Base-by-base conservation (phyloP, 2,113 vertebrate genomes). In the Parus major region DNA sequence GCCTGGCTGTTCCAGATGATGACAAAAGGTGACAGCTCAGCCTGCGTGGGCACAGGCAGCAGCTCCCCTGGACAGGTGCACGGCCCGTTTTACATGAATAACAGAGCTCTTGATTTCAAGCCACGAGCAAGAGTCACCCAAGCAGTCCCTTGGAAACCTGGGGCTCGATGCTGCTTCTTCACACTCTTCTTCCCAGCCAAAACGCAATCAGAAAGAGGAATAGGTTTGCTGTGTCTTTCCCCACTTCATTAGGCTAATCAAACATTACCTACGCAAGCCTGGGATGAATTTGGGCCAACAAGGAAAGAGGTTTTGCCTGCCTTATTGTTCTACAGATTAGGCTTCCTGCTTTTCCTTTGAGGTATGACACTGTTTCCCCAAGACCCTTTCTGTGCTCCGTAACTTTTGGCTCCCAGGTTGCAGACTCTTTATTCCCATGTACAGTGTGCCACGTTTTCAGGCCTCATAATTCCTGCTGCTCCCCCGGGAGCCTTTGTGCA, bases 311-410 rank as follows among this genome's bases (percentile, higher is more conserved):
- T 35, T 92, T 88, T 5, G 91, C 86, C 95, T 92, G 92, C 80
- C 73, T 97, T 68, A 97, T 97, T 97, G 96, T 97, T 97, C 91
- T 97, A 3, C 95, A 97, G 92, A 97, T 97, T 97, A 92, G 88
- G 96, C 77, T 97, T 97, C 96, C 96, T 97, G 94, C 96, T 94
- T 90, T 83, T 61, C 35, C 5, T 93, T 36, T 81, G 83, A 94
- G 83, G 76, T 75, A 73, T 31, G 82, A 97, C 47, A 63, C 72
- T 7, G 75, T n/a, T 95, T 95, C 88, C 94, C 94, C 88, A 88
- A 93, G 88, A 55, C 88, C 56, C 86, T 86, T 82, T 95, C 77
- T 78, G 86, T 95, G 75, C 39, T 75, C 92, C 60, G 7, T 29
- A 85, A 60, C 39, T 85, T 90, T 12, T 80, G 66, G 70, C 84